Evolutionary conservation across 2,113 vertebrate genomes (phyloP).

Genomic region (Zosterops japonicus): DNA sequence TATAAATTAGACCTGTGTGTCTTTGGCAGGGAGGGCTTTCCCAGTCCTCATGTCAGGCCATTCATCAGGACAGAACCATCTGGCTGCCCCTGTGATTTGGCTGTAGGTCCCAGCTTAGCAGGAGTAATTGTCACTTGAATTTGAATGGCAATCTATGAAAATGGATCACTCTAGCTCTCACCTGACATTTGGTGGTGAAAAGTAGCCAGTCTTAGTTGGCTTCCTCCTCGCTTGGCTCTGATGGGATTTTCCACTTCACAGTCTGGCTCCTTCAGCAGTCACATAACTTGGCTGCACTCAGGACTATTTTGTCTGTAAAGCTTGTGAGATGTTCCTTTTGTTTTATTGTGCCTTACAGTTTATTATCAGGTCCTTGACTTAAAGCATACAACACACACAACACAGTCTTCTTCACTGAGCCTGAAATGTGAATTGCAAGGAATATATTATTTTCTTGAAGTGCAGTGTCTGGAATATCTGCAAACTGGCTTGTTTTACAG

Average conservation of each 20-base stretch:
- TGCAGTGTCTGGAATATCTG: background rate
- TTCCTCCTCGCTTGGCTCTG: background rate
- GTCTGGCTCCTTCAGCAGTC: constrained; percentile 28
- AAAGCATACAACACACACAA: background rate
- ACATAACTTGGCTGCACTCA: background rate
- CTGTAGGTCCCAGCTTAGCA: background rate
- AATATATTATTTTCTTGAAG: background rate
- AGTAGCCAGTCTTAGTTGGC: constrained; percentile 29
- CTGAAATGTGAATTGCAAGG: background rate
- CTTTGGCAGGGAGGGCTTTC: background rate
- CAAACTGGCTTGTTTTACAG: background rate
- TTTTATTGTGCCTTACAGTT: background rate
- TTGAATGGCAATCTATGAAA: background rate
- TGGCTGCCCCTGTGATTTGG: background rate
- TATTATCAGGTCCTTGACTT: background rate
- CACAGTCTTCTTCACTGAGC: background rate
- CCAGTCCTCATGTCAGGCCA: background rate
- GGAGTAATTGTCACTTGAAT: background rate
- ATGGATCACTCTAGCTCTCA: background rate
- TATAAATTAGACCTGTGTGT: background rate
- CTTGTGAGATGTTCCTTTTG: background rate
- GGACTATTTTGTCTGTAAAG: background rate
- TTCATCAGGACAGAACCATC: background rate
- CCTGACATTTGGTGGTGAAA: constrained; percentile 21
- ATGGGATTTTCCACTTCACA: constrained; percentile 21